A percentile compares a stretch with the other conserved stretches of the same genome.
Evolutionary conservation across 1,140 invertebrate species (phyloP).

Genomic region (Schlechtendalia chinensis): DNA sequence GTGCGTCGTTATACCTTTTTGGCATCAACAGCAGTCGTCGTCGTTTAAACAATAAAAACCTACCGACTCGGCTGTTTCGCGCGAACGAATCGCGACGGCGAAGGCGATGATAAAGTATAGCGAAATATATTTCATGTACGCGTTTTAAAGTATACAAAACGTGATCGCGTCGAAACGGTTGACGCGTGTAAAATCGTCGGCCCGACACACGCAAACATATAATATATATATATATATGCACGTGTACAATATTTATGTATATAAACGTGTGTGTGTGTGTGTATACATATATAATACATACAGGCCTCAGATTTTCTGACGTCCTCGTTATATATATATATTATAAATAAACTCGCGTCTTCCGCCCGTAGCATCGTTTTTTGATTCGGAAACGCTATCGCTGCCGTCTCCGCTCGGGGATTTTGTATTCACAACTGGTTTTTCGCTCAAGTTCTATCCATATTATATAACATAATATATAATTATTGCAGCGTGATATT

Average conservation of each 20-base stretch:
- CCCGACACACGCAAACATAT: not conserved
- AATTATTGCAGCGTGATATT: no score
- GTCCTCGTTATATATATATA: no score
- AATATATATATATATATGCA: not conserved
- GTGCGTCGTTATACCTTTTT: no score
- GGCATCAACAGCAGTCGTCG: no score
- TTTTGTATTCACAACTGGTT: conserved; percentile 15
- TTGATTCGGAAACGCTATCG: not conserved
- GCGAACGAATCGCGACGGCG: not conserved
- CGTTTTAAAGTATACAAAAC: no score
- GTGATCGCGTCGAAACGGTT: not conserved
- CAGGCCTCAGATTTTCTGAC: no score
- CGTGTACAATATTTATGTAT: not conserved
- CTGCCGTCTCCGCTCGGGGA: not conserved
- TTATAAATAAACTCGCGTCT: no score
- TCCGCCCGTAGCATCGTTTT: not conserved
- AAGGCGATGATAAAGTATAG: not conserved
- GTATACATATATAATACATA: not conserved
- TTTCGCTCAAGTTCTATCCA: not conserved
- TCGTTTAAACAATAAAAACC: no score
- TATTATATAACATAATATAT: no score
- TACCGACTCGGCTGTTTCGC: not conserved
- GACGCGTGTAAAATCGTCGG: not conserved
- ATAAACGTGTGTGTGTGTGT: not conserved
- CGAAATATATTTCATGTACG: not conserved